Conservation (phyloP, 2,113 vertebrate species). For the Leiothrix lutea region DNA sequence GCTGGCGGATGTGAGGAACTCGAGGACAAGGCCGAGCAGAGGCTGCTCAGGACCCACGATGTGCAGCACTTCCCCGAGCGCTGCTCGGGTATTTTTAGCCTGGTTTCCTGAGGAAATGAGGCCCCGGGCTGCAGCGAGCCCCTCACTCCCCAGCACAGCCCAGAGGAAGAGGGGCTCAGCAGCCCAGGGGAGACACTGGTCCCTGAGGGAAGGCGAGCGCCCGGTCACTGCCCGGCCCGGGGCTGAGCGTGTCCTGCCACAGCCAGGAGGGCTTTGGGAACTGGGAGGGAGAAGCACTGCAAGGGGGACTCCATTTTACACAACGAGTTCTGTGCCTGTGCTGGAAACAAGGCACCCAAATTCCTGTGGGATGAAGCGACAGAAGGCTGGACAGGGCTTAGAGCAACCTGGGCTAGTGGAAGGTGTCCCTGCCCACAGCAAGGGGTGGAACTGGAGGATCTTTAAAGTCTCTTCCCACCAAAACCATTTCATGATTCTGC, state of each 20-base stretch:
- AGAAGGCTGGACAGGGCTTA: not conserved
- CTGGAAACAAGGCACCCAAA: not conserved
- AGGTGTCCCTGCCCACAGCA: not conserved
- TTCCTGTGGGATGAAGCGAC: fast-evolving
- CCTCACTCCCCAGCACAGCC: not conserved
- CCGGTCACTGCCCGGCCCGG: fast-evolving
- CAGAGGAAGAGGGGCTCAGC: fast-evolving
- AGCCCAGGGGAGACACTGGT: fast-evolving
- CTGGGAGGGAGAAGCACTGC: not conserved
- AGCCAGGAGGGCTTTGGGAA: not conserved
- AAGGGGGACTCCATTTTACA: not conserved
- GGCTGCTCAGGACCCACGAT: fast-evolving
- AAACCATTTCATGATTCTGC: not conserved
- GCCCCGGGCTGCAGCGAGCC: not conserved
- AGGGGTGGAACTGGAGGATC: not conserved
- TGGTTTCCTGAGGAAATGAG: slow-evolving; percentile 19
- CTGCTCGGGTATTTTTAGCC: not conserved
- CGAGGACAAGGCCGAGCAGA: not conserved
- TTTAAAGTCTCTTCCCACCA: not conserved
- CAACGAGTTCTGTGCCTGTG: not conserved
- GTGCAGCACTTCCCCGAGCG: not conserved
- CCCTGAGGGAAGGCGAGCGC: not conserved
- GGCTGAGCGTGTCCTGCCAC: not conserved
- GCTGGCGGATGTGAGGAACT: fast-evolving
- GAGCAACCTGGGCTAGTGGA: not conserved